Evolutionary conservation across 2,797 vertebrate genomes (phyloP), one percentile per base, ranked within the genome.

Genomic region (Galago senegalensis): DNA sequence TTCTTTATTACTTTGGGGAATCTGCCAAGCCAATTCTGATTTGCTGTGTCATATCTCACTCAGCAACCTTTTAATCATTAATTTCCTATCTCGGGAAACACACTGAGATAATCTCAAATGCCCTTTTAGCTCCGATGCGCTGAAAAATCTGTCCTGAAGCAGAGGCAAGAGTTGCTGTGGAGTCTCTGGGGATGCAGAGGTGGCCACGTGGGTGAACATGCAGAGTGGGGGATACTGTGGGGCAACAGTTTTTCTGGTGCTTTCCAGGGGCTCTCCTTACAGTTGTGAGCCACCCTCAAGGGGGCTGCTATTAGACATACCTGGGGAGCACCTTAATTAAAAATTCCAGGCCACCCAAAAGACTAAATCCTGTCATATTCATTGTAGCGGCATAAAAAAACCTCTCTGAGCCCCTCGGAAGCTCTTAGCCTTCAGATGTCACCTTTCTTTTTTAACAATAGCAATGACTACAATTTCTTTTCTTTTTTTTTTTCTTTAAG

Each of bases 51-150:
- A 90, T 87, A 63, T 88, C 86, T 97, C 21, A 5, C 75, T n/a
- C 37, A 56, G 46, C 37, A 73, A 81, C 29, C 82, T 77, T 97
- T 88, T 86, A 76, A 91, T 93, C 60, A 91, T 89, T 94, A 86
- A 91, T 60, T 92, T 88, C 18, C 81, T 89, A 80, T 85, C 70
- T 87, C 53, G 34, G 67, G 77, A 93, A 91, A 95, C 16, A 23
- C 20, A 85, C 43, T 79, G 89, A 88, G 61, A 75, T 69, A 73
- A 83, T 94, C 73, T 86, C 37, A 53, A 82, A 73, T 31, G 70
- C 75, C 53, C 89, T 90, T 87, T 69, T 29, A 43, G 40, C 29
- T 49, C 72, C 29, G 23, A 49, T 11, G 25, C 61, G 65, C 70
- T 34, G 53, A 76, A 80, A 95, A 83, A 25, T 29, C 46, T 53